Evolutionary conservation across 2,888 invertebrate species (phyloP).

Genomic region (Biston stratarius): DNA sequence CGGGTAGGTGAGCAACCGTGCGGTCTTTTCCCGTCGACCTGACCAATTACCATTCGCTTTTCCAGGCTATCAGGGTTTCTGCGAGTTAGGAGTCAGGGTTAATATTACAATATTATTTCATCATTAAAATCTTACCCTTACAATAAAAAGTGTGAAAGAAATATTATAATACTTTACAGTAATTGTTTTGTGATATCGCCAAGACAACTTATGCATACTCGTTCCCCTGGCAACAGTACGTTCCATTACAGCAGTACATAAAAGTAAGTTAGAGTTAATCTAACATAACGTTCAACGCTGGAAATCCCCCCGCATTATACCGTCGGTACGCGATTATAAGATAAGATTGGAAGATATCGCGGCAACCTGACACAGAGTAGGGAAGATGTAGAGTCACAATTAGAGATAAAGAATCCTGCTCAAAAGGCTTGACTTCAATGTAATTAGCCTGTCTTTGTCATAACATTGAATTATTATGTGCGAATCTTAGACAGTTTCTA

Average conservation of each 20-base stretch:
- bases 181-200: neutral
- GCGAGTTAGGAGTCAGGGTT: too few relatives aligned
- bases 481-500: too few relatives aligned
- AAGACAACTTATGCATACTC: neutral
- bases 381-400: neutral
- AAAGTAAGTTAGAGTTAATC: constrained; percentile 25
- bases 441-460: too few relatives aligned
- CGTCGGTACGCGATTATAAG: constrained; percentile 32
- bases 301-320: constrained; percentile 24
- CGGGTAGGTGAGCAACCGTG: too few relatives aligned
- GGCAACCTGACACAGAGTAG: constrained; percentile 4
- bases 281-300: constrained; percentile 24
- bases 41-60: too few relatives aligned
- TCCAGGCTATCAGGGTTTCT: too few relatives aligned
- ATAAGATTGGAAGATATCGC: constrained; percentile 33
- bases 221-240: constrained; percentile 5
- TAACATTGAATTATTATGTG: too few relatives aligned
- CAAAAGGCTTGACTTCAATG: too few relatives aligned
- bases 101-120: too few relatives aligned
- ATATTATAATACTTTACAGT: neutral
- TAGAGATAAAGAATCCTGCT: neutral
- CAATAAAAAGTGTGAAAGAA: too few relatives aligned
- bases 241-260: constrained; percentile 20
- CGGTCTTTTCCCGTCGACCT: too few relatives aligned
- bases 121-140: too few relatives aligned